These are phyloP conservation scores for Carassius carassius DNA, from an alignment of 2,113 vertebrate genomes.

Conservation along the genomic window DNA sequence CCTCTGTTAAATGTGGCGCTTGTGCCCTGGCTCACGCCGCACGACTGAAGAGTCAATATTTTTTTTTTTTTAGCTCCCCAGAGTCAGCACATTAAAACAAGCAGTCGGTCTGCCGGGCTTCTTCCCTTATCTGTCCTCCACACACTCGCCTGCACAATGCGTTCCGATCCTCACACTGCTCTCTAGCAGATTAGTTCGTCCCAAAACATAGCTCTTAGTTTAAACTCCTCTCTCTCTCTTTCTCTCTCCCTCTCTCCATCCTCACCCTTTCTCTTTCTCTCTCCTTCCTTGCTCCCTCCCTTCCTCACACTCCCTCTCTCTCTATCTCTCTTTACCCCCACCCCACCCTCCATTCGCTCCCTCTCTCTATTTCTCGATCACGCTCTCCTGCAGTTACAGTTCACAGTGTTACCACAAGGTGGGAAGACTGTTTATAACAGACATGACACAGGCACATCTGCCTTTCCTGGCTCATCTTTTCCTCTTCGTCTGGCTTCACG, in stretches of 20 bases:
- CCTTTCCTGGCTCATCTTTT: conserved; percentile 38
- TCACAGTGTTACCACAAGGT: conserved; percentile 94
- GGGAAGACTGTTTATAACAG: conserved; percentile 85
- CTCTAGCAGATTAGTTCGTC: conserved; percentile 98
- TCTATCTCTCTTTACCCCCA: conserved; percentile 47
- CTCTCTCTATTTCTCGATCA: conserved; percentile 51
- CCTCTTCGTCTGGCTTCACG: conserved; percentile 50
- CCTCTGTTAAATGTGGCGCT: conserved; percentile 73
- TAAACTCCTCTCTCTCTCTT: conserved; percentile 86
- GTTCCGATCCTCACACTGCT: conserved; percentile 96
- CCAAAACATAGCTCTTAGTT: conserved; percentile 99
- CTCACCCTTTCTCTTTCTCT: conserved; percentile 48
- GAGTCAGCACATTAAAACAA: conserved; percentile 98
- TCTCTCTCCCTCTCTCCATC: conserved; percentile 47
- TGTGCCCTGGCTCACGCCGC: conserved; percentile 79
- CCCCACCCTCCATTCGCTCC: conserved; percentile 52
- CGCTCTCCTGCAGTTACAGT: conserved; percentile 86
- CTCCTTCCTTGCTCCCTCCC: conserved; percentile 40
- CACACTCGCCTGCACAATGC: conserved; percentile 88
- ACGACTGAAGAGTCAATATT: conserved; percentile 93
- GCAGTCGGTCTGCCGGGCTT: conserved; percentile 86
- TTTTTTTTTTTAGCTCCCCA: conserved; percentile 87
- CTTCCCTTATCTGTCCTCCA: conserved; percentile 88
- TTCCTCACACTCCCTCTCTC: conserved; percentile 35
- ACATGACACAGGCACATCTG: conserved; percentile 68